Base-by-base conservation (phyloP, 2,888 invertebrate species). In the Microctonus hyperodae region DNA sequence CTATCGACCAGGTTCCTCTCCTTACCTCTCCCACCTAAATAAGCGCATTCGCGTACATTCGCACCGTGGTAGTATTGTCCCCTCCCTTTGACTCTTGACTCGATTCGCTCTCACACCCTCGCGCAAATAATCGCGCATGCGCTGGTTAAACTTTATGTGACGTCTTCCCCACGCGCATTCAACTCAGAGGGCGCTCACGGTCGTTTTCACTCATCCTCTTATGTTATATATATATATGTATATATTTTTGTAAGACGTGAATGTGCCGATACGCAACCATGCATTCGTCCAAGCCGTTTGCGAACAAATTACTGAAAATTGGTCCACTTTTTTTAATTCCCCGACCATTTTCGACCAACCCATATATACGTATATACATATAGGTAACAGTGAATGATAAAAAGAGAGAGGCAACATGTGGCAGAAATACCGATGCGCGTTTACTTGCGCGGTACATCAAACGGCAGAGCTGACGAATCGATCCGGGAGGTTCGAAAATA, bases 301-400 rank as follows among this genome's bases (percentile, higher is more conserved):
- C 73, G 77, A 79, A 79, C 80, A 79, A 79, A 80, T 80, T 79
- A 80, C 77, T 70, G 76, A 78, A 79, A 79, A 79, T 79, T 80
- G 80, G 76, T 75, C 79, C 75, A 78, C 77, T 78, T 79, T 80
- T 79, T 79, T 71, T 58, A n/a, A 57, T 55, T 13, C 44, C 23
- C 53, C 61, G 56, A 58, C 48, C 48, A 68, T 62, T 40, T 20
- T 55, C 69, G 55, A 68, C 22, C 64, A 61, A 64, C 44, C 65
- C 40, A 65, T 35, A 22, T 51, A n/a, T n/a, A n/a, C n/a, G n/a
- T n/a, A n/a, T n/a, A n/a, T n/a, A n/a, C n/a, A n/a, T n/a, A n/a
- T n/a, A n/a, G n/a, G n/a, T n/a, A n/a, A n/a, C n/a, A n/a, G n/a
- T n/a, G n/a, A n/a, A n/a, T n/a, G n/a, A n/a, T n/a, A n/a, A n/a